Conservation (phyloP, 2,888 invertebrate species). For the Phasia obesa region DNA sequence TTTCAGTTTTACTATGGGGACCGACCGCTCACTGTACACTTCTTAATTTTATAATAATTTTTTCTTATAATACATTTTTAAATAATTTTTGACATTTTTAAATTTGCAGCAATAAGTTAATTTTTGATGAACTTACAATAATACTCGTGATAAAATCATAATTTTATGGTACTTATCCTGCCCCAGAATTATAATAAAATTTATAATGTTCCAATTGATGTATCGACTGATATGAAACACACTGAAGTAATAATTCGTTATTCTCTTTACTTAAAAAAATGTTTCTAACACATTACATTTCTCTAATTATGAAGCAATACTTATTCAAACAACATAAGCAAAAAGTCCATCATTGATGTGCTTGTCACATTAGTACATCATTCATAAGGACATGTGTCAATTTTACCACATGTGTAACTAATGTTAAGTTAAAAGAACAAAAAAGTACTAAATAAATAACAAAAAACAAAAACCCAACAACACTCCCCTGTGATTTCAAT, state of each 20-base stretch:
- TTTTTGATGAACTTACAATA: no score
- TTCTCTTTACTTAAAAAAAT: neutral
- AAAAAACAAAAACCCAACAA: conserved; percentile 41
- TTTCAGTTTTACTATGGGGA: no score
- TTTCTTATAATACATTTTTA: no score
- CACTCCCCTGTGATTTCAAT: conserved; percentile 68
- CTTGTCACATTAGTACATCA: conserved; percentile 81
- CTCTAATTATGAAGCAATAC: conserved; percentile 51
- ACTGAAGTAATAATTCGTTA: neutral
- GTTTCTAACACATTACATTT: neutral
- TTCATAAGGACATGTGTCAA: conserved; percentile 79
- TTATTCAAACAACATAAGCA: conserved; percentile 17
- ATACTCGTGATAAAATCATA: no score
- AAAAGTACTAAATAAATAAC: conserved; percentile 47
- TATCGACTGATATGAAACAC: neutral
- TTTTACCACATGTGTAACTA: conserved; percentile 62
- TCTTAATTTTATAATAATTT: no score
- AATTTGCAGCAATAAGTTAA: no score
- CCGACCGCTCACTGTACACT: no score
- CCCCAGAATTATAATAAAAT: neutral
- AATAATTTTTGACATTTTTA: no score
- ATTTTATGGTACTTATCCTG: no score
- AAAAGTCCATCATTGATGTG: conserved; percentile 59
- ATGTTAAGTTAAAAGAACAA: conserved; percentile 46
- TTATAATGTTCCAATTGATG: conserved; percentile 1